phyloP scores from a whole-genome alignment of 2,888 invertebrate species.

The Adela reaumurella region DNA sequence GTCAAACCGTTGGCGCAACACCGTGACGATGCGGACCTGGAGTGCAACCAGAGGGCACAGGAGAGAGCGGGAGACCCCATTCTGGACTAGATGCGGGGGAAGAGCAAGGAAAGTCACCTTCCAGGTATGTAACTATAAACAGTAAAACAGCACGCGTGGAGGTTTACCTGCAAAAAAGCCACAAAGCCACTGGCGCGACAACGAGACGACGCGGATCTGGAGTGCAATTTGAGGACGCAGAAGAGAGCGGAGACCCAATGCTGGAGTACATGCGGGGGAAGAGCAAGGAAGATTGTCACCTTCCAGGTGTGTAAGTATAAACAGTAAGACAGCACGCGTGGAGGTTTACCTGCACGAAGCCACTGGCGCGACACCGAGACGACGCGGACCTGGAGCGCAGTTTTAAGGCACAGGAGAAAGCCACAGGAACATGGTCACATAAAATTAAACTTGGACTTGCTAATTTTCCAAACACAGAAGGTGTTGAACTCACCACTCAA shows the following conservation, averaged over 20 bases:
- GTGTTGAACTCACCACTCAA: no score
- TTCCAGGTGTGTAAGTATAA: no score
- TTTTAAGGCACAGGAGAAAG: constrained; percentile 69
- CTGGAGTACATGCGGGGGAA: constrained; percentile 73
- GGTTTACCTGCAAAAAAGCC: constrained; percentile 79
- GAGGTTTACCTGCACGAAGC: constrained; percentile 81
- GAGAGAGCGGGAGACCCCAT: constrained; percentile 91
- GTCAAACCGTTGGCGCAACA: constrained; percentile 89
- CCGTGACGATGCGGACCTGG: constrained; percentile 84
- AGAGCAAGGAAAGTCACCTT: no score
- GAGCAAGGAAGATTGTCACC: no score
- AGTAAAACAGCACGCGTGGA: constrained; percentile 62
- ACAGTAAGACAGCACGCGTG: constrained; percentile 61
- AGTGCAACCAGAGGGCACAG: constrained; percentile 67
- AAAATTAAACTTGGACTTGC: no score
- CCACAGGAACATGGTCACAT: no score
- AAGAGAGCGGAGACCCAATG: constrained; percentile 95
- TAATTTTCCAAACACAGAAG: no score
- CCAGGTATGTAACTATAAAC: no score
- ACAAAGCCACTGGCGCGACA: constrained; percentile 89
- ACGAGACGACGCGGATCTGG: constrained; percentile 86
- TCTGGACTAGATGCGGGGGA: constrained; percentile 77
- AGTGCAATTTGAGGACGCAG: constrained; percentile 67
- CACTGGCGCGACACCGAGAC: constrained; percentile 83
- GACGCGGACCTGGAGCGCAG: constrained; percentile 84